phyloP scores from a whole-genome alignment of 1,140 invertebrate genomes.

The Drosophila mayri region DNA sequence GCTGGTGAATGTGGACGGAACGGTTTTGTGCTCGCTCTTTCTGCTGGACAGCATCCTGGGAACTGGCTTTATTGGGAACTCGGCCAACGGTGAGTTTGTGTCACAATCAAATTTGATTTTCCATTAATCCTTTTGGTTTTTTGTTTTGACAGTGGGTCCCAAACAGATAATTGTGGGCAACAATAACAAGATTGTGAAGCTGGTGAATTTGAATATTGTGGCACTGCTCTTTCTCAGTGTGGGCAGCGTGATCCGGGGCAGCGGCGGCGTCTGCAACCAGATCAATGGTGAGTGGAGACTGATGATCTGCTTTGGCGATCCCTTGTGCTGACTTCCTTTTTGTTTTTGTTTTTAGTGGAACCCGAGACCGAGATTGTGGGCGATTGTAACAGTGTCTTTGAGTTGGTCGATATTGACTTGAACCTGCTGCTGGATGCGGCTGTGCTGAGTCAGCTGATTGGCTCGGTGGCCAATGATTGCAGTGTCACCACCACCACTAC shows the following conservation, averaged over 20 bases:
- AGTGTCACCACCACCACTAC: constrained; percentile 8
- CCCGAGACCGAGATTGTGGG: constrained; percentile 42
- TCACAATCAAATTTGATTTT: too few relatives aligned
- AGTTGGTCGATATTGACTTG: constrained; percentile 53
- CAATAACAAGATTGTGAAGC: constrained; percentile 42
- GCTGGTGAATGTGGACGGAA: constrained; percentile 7
- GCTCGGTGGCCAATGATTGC: constrained; percentile 49
- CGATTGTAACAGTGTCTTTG: constrained; percentile 37
- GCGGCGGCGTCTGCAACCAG: constrained; percentile 41
- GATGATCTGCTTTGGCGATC: neutral
- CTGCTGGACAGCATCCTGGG: constrained; percentile 11
- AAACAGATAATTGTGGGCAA: constrained; percentile 56
- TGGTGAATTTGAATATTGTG: constrained; percentile 38
- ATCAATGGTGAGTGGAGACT: constrained; percentile 19
- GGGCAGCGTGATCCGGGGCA: constrained; percentile 35
- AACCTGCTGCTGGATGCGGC: constrained; percentile 27
- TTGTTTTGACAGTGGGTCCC: constrained; percentile 25
- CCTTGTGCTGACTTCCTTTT: neutral
- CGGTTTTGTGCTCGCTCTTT: constrained; percentile 8
- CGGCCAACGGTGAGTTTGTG: constrained; percentile 33
- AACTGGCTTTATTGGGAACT: constrained; percentile 30
- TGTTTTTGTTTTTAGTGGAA: constrained; percentile 30
- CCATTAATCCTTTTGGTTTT: neutral
- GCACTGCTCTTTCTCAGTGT: constrained; percentile 26
- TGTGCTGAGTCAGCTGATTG: constrained; percentile 40